phyloP scores from a whole-genome alignment of 2,888 invertebrate genomes.

The Drosophila testacea region DNA sequence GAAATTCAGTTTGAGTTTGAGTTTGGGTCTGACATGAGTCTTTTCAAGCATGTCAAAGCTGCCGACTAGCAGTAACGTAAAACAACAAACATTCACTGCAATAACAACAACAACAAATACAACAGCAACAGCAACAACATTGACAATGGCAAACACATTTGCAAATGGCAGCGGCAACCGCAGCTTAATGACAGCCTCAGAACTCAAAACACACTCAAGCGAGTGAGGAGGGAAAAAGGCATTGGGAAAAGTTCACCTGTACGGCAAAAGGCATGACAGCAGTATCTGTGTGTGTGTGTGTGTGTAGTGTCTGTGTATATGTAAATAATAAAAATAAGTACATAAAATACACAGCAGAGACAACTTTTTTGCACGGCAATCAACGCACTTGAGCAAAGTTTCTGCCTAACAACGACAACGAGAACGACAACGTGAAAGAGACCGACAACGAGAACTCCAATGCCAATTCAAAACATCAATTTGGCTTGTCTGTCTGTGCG shows the following conservation, averaged over 20 bases:
- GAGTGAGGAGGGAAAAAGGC: neutral
- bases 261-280: slow-evolving; percentile 59
- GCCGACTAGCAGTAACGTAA: slow-evolving; percentile 57
- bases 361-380: slow-evolving; percentile 78
- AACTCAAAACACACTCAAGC: slow-evolving; percentile 26
- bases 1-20: slow-evolving; percentile 14
- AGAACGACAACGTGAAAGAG: neutral
- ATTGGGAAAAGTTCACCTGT: slow-evolving; percentile 73
- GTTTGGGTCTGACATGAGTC: slow-evolving; percentile 64
- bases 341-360: slow-evolving; percentile 28
- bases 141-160: slow-evolving; percentile 76
- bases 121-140: slow-evolving; percentile 36
- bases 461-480: slow-evolving; percentile 62
- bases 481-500: slow-evolving; percentile 34
- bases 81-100: slow-evolving; percentile 33
- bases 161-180: slow-evolving; percentile 77
- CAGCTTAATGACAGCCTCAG: slow-evolving; percentile 75
- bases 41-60: slow-evolving; percentile 75
- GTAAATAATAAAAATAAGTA: slow-evolving; percentile 65
- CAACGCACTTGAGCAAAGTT: slow-evolving; percentile 77
- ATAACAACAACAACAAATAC: slow-evolving; percentile 23
- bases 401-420: slow-evolving; percentile 61
- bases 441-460: slow-evolving; percentile 17
- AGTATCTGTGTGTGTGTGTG: slow-evolving; percentile 42
- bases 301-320: slow-evolving; percentile 17